Conservation (phyloP, 1,140 invertebrate genomes). For the Drosophila funebris region DNA sequence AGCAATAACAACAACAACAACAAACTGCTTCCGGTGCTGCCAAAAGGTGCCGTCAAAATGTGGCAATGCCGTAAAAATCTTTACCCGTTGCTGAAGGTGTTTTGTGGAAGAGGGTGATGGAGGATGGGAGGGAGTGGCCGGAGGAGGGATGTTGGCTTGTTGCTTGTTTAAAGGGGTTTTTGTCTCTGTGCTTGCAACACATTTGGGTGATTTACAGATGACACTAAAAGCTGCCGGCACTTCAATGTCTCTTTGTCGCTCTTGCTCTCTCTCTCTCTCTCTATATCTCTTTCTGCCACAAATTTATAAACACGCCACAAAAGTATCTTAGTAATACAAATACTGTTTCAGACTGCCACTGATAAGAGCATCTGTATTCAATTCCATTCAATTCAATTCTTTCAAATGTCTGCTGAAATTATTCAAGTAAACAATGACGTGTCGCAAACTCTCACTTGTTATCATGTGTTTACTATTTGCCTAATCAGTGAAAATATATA, state of each 20-base stretch:
- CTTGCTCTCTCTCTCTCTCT: slow-evolving; percentile 23
- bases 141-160: not conserved
- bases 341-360: slow-evolving; percentile 52
- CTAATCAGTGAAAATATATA: slow-evolving; percentile 14
- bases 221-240: slow-evolving; percentile 47
- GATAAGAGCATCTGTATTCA: slow-evolving; percentile 48
- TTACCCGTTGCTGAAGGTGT: slow-evolving; percentile 12
- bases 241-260: slow-evolving; percentile 7
- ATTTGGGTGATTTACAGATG: slow-evolving; percentile 59
- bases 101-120: not conserved
- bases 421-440: slow-evolving; percentile 66
- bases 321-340: not conserved
- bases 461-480: slow-evolving; percentile 49
- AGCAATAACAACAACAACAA: slow-evolving; percentile 16
- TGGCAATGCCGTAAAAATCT: slow-evolving; percentile 47
- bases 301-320: slow-evolving; percentile 65
- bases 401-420: not conserved
- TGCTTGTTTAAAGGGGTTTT: slow-evolving; percentile 29
- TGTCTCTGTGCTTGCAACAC: slow-evolving; percentile 7
- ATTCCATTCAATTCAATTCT: not conserved
- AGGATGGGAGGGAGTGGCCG: not conserved
- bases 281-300: slow-evolving; percentile 51
- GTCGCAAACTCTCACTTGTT: slow-evolving; percentile 68
- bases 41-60: slow-evolving; percentile 66
- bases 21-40: slow-evolving; percentile 41